Conservation (phyloP, 2,888 invertebrate genomes). For the Limnephilus rhombicus region DNA sequence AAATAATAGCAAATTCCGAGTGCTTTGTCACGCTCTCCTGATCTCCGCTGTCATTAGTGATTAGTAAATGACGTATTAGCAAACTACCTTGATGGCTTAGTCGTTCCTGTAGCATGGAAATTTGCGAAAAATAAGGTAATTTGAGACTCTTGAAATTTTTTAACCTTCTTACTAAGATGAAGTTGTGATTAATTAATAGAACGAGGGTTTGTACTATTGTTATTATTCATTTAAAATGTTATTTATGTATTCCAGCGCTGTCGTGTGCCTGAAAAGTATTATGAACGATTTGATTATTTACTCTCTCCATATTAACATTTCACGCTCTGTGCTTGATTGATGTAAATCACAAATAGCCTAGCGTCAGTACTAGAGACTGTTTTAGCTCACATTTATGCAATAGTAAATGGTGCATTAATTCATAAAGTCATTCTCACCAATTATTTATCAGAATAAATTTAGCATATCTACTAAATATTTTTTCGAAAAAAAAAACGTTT, state of each 20-base stretch:
- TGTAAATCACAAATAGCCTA: not conserved
- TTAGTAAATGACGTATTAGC: not conserved
- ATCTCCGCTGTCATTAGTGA: not conserved
- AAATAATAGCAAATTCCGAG: not conserved
- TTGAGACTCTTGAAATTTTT: not conserved
- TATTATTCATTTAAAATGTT: too few relatives aligned
- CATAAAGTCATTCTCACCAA: too few relatives aligned
- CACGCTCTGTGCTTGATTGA: not conserved
- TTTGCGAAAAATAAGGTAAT: not conserved
- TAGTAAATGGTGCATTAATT: too few relatives aligned
- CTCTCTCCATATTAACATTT: not conserved
- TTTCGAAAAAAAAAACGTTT: too few relatives aligned
- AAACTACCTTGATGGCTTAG: not conserved
- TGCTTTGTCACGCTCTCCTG: not conserved
- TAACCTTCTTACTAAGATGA: not conserved
- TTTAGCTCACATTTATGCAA: too few relatives aligned
- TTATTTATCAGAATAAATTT: too few relatives aligned
- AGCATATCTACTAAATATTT: too few relatives aligned
- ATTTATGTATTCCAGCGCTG: too few relatives aligned
- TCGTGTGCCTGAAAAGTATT: not conserved
- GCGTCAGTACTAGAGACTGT: too few relatives aligned
- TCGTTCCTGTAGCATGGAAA: not conserved
- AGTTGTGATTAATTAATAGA: too few relatives aligned
- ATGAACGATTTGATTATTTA: not conserved
- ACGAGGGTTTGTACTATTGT: too few relatives aligned